Evolutionary conservation across 1,140 invertebrate genomes (phyloP).

Genomic region (Pseudobourletiella spinata): DNA sequence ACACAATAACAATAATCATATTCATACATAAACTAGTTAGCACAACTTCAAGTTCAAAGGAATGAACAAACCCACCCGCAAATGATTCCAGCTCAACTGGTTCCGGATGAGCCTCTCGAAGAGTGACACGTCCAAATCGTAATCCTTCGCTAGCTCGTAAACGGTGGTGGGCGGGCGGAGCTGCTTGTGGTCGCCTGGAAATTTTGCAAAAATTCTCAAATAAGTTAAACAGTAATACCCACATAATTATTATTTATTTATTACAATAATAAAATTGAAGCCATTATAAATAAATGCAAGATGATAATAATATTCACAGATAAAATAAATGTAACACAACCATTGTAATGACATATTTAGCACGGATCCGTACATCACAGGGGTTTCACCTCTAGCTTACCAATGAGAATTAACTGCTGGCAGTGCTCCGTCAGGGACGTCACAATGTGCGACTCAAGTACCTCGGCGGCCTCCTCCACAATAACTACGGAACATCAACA

Average conservation of each 20-base stretch:
- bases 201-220: conserved; percentile 1
- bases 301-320: neutral
- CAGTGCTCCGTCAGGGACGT: conserved; percentile 42
- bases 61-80: conserved; percentile 1
- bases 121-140: conserved; percentile 58
- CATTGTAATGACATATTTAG: neutral
- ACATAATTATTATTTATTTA: neutral
- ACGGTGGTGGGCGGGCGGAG: conserved; percentile 56
- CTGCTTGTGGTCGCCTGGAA: conserved; percentile 64
- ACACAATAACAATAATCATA: too few species aligned
- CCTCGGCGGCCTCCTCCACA: conserved; percentile 50
- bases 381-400: too few species aligned
- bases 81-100: conserved; percentile 2
- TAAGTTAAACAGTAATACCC: too few species aligned
- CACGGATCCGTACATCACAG: too few species aligned
- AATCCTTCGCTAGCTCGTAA: conserved; percentile 49
- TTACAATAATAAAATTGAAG: neutral
- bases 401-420: conserved; percentile 52
- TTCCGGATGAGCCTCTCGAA: conserved; percentile 39
- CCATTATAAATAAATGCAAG: conserved; percentile 1
- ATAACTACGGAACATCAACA: conserved; percentile 35
- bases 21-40: too few species aligned
- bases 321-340: neutral
- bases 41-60: too few species aligned
- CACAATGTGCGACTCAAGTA: conserved; percentile 46